Percentiles rank a stretch among this genome's conserved stretches.
Conservation (phyloP, 2,113 vertebrate species). For the Caretta caretta region DNA sequence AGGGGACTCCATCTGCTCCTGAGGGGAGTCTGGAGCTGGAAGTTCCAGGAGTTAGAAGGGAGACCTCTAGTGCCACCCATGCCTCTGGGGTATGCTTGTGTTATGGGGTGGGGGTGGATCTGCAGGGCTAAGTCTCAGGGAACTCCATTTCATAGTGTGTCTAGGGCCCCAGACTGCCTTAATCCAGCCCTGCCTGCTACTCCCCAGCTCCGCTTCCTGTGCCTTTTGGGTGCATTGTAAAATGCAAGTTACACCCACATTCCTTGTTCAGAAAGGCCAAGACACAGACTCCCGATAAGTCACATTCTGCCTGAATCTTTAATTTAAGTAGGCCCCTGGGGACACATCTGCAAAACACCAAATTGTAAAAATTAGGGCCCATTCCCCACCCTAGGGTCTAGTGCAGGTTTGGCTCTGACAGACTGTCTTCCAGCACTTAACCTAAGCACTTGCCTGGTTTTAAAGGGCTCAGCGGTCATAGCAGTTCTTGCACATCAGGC, state of each 20-base stretch:
- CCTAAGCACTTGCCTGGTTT: not conserved
- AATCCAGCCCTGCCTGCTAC: not conserved
- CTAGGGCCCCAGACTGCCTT: not conserved
- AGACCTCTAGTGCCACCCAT: not conserved
- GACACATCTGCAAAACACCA: not conserved
- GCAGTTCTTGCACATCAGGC: not conserved
- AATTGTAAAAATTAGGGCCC: not conserved
- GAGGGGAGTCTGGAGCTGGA: not conserved
- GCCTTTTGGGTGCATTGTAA: not conserved
- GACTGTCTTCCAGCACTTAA: not conserved
- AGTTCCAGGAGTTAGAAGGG: not conserved
- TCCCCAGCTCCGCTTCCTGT: not conserved
- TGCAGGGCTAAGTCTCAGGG: not conserved
- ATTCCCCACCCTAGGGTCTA: not conserved
- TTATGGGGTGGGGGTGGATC: not conserved
- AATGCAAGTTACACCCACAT: not conserved
- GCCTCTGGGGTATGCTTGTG: not conserved
- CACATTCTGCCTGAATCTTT: not conserved
- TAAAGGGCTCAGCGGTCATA: not conserved
- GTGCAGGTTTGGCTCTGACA: not conserved
- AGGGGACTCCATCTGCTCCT: not conserved
- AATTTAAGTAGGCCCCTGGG: not conserved
- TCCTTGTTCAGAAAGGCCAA: not conserved
- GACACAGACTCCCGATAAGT: not conserved
- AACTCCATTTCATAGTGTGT: not conserved